These are phyloP conservation scores for Promerops cafer DNA, from an alignment of 2,113 vertebrate species.

Conservation along the genomic window DNA sequence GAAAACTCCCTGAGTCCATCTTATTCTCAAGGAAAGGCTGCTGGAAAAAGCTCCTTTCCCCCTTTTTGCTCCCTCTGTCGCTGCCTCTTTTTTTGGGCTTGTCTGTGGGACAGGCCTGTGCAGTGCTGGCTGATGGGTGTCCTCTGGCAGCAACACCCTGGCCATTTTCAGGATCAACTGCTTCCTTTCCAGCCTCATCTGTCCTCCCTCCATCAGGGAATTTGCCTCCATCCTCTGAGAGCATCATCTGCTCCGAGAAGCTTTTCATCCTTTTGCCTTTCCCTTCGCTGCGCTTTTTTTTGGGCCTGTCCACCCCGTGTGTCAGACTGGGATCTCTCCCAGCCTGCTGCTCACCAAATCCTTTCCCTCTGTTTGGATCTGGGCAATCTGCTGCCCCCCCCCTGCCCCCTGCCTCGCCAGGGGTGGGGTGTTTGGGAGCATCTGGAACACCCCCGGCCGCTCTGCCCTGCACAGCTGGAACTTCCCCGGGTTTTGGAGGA, in stretches of 20 bases:
- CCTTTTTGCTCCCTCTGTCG: conserved; percentile 50
- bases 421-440: not conserved
- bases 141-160: not conserved
- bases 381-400: not conserved
- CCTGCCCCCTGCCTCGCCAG: not conserved
- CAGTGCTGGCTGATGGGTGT: accelerated
- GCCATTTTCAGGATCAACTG: not conserved
- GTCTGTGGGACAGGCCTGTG: not conserved
- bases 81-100: conserved; percentile 23
- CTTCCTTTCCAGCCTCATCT: not conserved
- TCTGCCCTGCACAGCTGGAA: not conserved
- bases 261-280: conserved; percentile 31
- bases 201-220: not conserved
- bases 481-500: not conserved
- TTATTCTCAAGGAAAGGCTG: not conserved
- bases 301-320: not conserved
- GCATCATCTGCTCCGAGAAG: not conserved
- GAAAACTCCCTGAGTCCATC: not conserved
- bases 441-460: not conserved
- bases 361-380: not conserved
- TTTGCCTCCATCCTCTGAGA: not conserved
- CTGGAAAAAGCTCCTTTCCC: conserved; percentile 23
- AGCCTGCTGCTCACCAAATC: not conserved
- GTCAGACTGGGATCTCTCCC: not conserved
- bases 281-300: conserved; percentile 44